phyloP scores from a whole-genome alignment of 2,888 invertebrate species.

The Sicus ferrugineus region DNA sequence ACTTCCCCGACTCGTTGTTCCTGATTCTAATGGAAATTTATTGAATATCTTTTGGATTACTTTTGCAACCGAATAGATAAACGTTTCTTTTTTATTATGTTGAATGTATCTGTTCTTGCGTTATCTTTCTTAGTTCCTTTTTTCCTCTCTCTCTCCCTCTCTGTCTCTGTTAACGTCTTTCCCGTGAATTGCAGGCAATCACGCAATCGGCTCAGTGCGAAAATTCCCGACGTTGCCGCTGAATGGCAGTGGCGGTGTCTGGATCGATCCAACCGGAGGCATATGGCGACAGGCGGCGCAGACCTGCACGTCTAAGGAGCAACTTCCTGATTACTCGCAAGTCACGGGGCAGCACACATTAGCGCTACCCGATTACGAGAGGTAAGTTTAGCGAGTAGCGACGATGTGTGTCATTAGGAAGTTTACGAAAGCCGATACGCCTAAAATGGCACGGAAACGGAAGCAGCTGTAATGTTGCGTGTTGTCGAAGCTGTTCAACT shows the following conservation, averaged over 20 bases:
- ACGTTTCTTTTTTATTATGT: conserved; percentile 12
- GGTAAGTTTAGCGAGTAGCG: conserved; percentile 61
- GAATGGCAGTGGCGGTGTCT: conserved; percentile 62
- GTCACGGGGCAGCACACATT: conserved; percentile 56
- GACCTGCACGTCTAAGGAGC: conserved; percentile 62
- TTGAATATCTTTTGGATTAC: conserved; percentile 48
- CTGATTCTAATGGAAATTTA: conserved; percentile 6
- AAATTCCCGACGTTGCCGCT: conserved; percentile 65
- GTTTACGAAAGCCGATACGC: no score
- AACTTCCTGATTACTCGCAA: conserved; percentile 65
- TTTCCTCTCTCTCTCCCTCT: conserved; percentile 37
- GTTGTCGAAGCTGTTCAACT: conserved; percentile 8
- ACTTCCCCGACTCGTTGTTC: background rate
- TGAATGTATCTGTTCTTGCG: no score
- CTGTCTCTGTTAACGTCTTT: conserved; percentile 39
- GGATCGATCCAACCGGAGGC: conserved; percentile 65
- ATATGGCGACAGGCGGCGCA: conserved; percentile 64
- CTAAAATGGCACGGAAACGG: conserved; percentile 18
- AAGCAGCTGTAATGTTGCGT: conserved; percentile 18
- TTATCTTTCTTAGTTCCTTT: conserved; percentile 33
- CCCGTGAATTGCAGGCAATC: conserved; percentile 62
- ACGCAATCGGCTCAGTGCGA: conserved; percentile 65
- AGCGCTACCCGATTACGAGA: conserved; percentile 64
- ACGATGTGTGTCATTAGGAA: background rate
- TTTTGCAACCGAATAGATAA: background rate